phyloP scores from a whole-genome alignment of 2,113 vertebrate genomes.

The Hydrolagus affinis region DNA sequence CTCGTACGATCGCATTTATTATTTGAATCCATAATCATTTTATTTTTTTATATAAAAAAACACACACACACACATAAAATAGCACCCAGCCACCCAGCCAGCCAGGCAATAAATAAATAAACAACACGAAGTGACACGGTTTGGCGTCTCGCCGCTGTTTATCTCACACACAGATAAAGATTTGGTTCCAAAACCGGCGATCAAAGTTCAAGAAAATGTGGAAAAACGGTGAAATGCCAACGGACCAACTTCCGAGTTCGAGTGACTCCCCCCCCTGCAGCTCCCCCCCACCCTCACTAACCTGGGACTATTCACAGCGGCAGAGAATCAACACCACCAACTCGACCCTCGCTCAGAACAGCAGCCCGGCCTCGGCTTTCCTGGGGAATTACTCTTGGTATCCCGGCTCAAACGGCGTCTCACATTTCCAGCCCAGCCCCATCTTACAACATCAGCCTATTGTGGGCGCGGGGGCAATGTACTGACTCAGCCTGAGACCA shows the following conservation, averaged over 20 bases:
- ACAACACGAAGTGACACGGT: too few relatives aligned
- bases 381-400: slow-evolving; percentile 90
- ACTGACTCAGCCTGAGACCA: slow-evolving; percentile 55
- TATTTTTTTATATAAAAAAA: too few relatives aligned
- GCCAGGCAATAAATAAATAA: too few relatives aligned
- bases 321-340: slow-evolving; percentile 60
- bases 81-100: too few relatives aligned
- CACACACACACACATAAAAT: too few relatives aligned
- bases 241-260: slow-evolving; percentile 70
- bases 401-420: slow-evolving; percentile 63
- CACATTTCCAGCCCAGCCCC: slow-evolving; percentile 67
- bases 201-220: slow-evolving; percentile 97
- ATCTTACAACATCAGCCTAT: slow-evolving; percentile 70
- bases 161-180: slow-evolving; percentile 68
- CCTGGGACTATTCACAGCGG: slow-evolving; percentile 83
- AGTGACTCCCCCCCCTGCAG: slow-evolving; percentile 72
- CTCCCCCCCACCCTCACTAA: slow-evolving; percentile 63
- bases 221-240: slow-evolving; percentile 87
- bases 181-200: slow-evolving; percentile 91
- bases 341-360: slow-evolving; percentile 63
- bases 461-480: slow-evolving; percentile 77
- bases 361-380: slow-evolving; percentile 65
- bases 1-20: too few relatives aligned
- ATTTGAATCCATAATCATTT: too few relatives aligned
- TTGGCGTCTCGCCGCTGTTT: too few relatives aligned